Conservation (phyloP, 1,140 invertebrate genomes). For the Luehdorfia chinensis region DNA sequence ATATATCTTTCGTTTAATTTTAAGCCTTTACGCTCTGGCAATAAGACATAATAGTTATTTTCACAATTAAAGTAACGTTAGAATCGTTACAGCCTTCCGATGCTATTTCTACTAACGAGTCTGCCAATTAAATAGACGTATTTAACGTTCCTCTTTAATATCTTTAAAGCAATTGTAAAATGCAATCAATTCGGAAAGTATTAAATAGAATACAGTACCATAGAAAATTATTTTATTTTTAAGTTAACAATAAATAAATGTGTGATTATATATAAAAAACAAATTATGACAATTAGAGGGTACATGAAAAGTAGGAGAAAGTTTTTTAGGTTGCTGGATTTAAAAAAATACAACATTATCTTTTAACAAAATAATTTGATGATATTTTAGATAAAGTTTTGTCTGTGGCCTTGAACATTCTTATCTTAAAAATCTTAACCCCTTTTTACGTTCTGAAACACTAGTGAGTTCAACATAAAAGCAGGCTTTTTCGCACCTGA, state of each 20-base stretch:
- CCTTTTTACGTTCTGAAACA: slow-evolving; percentile 27
- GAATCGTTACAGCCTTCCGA: slow-evolving; percentile 27
- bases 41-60: slow-evolving; percentile 15
- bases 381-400: too few species aligned
- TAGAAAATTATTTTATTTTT: not conserved
- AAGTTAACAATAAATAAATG: too few species aligned
- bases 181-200: slow-evolving; percentile 26
- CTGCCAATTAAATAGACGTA: slow-evolving; percentile 43
- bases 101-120: slow-evolving; percentile 47
- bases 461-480: slow-evolving; percentile 64
- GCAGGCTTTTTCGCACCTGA: slow-evolving; percentile 66
- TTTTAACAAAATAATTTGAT: too few species aligned
- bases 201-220: slow-evolving; percentile 20
- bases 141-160: slow-evolving; percentile 37
- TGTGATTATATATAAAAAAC: too few species aligned
- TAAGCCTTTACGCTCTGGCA: slow-evolving; percentile 16
- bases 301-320: too few species aligned
- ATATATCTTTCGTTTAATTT: slow-evolving; percentile 16
- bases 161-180: slow-evolving; percentile 34
- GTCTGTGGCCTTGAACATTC: too few species aligned
- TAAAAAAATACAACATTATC: too few species aligned
- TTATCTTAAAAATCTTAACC: too few species aligned
- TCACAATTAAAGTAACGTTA: slow-evolving; percentile 8
- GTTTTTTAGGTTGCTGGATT: too few species aligned
- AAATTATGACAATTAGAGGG: too few species aligned